Evolutionary conservation across 2,888 invertebrate species (phyloP).

Genomic region (Aradus depressus): DNA sequence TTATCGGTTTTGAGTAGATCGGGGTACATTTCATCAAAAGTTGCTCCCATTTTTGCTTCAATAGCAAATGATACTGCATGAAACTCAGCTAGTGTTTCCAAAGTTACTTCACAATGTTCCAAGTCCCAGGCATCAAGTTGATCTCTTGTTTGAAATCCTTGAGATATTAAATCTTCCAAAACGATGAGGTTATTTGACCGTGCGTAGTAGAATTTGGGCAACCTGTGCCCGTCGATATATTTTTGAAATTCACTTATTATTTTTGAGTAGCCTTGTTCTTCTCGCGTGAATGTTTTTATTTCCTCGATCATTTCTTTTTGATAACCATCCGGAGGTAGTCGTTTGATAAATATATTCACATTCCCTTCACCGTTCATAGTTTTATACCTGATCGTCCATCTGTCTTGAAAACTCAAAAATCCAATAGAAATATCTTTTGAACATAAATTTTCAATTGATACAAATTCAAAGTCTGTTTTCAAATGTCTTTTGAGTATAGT

Average conservation of each 20-base stretch:
- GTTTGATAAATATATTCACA: constrained; percentile 1
- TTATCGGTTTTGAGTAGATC: constrained; percentile 9
- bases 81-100: constrained; percentile 8
- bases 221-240: not conserved
- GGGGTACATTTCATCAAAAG: constrained; percentile 5
- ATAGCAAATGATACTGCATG: constrained; percentile 17
- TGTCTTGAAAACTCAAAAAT: constrained; percentile 1
- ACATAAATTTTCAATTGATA: not conserved
- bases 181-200: constrained; percentile 9
- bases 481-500: not conserved
- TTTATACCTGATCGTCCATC: constrained; percentile 2
- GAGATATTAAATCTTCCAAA: constrained; percentile 13
- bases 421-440: not conserved
- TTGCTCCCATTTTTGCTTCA: constrained; percentile 3
- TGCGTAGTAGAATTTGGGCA: constrained; percentile 5
- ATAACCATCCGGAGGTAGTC: not conserved
- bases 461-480: constrained; percentile 6
- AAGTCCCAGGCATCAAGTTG: constrained; percentile 4
- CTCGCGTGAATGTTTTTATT: constrained; percentile 15
- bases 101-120: constrained; percentile 8
- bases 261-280: constrained; percentile 12
- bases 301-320: constrained; percentile 1
- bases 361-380: not conserved
- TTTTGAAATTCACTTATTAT: constrained; percentile 16
- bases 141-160: constrained; percentile 9